Evolutionary conservation across 2,797 vertebrate species (phyloP).

Genomic region (Sylvilagus floridanus): DNA sequence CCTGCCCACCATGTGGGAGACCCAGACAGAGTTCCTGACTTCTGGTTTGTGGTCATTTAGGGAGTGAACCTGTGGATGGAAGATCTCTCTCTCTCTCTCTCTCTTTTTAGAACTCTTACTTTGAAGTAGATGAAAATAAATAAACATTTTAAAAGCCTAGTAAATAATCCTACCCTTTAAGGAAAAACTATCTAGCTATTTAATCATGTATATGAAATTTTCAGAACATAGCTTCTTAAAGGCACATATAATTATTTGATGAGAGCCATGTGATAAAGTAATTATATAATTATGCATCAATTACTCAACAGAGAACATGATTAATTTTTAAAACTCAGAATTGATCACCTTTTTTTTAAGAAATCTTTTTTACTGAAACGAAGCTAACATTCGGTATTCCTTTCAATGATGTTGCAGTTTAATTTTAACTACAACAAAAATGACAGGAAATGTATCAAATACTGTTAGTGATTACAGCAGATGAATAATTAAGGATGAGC

Average conservation of each 20-base stretch:
- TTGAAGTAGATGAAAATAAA: background rate
- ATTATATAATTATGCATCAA: constrained; percentile 64
- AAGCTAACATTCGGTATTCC: constrained; percentile 49
- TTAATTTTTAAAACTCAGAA: constrained; percentile 12
- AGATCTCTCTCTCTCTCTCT: too few species aligned
- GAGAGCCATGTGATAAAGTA: constrained; percentile 56
- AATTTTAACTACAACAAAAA: constrained; percentile 30
- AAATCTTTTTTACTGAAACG: constrained; percentile 40
- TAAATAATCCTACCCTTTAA: constrained; percentile 26
- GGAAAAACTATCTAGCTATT: background rate
- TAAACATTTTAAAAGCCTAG: background rate
- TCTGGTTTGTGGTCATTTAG: too few species aligned
- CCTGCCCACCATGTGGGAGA: too few species aligned
- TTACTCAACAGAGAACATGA: constrained; percentile 40
- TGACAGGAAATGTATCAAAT: background rate
- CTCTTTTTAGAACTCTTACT: too few species aligned
- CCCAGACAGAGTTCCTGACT: too few species aligned
- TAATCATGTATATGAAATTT: constrained; percentile 47
- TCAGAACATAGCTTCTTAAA: constrained; percentile 50
- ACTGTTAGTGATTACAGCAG: background rate
- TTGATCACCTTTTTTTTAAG: background rate
- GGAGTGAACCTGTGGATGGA: too few species aligned
- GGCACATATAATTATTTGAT: constrained; percentile 69
- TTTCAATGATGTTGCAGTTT: constrained; percentile 17
- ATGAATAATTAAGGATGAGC: constrained; percentile 36